A percentile compares a stretch with the other conserved stretches of the same genome.
Conservation (phyloP, 2,888 invertebrate genomes). For the Melikaiella ostensackeni region DNA sequence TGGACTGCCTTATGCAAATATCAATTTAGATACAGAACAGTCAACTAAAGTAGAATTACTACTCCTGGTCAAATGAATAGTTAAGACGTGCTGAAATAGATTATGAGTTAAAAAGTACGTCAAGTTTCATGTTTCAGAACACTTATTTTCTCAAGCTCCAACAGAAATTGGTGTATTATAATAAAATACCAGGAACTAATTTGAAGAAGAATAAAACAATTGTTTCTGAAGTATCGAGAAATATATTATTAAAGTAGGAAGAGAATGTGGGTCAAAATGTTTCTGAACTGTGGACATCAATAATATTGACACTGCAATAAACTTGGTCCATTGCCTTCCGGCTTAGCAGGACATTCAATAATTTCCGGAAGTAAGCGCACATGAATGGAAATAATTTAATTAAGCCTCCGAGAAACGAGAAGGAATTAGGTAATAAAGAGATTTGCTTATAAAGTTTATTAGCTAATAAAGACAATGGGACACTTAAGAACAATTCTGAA, state of each 20-base stretch:
- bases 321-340: slow-evolving; percentile 27
- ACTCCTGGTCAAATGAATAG: background rate
- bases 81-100: background rate
- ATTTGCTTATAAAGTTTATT: background rate
- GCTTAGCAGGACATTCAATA: slow-evolving; percentile 30
- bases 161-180: background rate
- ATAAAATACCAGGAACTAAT: background rate
- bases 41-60: background rate
- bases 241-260: slow-evolving; percentile 5
- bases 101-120: background rate
- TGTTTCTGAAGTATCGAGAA: background rate
- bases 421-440: background rate
- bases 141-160: background rate
- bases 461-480: background rate
- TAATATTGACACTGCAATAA: slow-evolving; percentile 30
- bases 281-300: slow-evolving; percentile 28
- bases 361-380: slow-evolving; percentile 23
- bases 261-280: slow-evolving; percentile 2
- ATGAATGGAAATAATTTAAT: slow-evolving; percentile 19
- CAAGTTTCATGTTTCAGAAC: background rate
- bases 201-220: background rate
- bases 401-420: background rate
- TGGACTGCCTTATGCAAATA: background rate
- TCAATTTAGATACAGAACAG: slow-evolving; percentile 1
- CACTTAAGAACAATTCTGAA: slow-evolving; percentile 1